phyloP scores from a whole-genome alignment of 2,888 invertebrate genomes.

The Cephus sareptanus region DNA sequence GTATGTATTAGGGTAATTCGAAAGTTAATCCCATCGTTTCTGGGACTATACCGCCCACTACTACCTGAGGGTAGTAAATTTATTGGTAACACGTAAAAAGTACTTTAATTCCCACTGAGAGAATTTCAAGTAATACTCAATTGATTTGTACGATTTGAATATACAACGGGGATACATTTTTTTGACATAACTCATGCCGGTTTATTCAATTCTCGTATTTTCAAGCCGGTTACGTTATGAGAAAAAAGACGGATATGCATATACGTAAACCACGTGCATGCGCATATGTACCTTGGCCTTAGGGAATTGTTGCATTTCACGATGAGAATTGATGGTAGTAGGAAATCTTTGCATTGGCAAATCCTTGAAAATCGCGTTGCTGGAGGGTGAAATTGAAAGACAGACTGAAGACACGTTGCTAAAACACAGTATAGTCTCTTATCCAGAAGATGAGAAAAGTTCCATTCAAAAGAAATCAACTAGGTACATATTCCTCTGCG shows the following conservation, averaged over 20 bases:
- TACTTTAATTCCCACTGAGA: neutral
- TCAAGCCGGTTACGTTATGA: neutral
- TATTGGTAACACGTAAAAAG: neutral
- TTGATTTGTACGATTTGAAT: neutral
- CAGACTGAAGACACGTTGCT: neutral
- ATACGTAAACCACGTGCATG: neutral
- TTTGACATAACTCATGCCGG: neutral
- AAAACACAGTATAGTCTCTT: neutral
- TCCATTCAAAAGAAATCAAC: too few relatives aligned
- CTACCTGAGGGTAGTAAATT: neutral
- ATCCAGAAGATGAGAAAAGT: neutral
- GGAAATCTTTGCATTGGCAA: neutral
- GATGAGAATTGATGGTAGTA: neutral
- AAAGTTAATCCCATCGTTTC: neutral
- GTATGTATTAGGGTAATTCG: neutral
- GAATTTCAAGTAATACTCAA: neutral
- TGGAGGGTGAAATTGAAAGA: neutral
- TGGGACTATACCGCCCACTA: neutral
- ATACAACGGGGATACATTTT: neutral
- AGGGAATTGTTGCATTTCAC: neutral
- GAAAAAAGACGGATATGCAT: neutral
- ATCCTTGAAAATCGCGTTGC: neutral
- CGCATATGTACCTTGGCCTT: neutral
- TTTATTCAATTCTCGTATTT: neutral
- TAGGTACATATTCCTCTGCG: neutral